Percentiles rank a stretch among this genome's conserved stretches.
These are phyloP conservation scores for Percopsis omiscomaycus DNA, from an alignment of 2,797 vertebrate genomes.

Conservation along the genomic window DNA sequence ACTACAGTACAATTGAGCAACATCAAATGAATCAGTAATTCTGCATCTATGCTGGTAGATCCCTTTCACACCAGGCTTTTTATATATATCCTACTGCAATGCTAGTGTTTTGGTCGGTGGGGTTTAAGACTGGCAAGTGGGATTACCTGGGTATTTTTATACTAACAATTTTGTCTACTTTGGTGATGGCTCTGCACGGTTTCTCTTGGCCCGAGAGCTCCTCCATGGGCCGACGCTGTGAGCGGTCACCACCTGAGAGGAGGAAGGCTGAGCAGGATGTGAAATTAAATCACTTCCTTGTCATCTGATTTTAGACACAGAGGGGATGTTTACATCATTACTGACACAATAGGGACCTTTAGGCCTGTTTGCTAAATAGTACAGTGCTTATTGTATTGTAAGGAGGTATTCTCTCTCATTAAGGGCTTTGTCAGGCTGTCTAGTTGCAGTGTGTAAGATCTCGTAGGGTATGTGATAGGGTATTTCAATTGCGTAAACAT, in stretches of 20 bases:
- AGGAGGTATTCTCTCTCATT: conserved; percentile 19
- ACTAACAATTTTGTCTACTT: not conserved
- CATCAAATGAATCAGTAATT: too few species aligned
- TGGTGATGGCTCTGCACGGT: not conserved
- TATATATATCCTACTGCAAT: too few species aligned
- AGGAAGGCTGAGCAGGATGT: conserved; percentile 66
- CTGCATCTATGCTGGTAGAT: too few species aligned
- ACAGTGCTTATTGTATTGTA: conserved; percentile 52
- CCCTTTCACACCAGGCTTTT: too few species aligned
- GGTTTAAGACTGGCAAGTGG: too few species aligned
- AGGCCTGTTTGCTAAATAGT: conserved; percentile 57
- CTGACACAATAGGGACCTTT: conserved; percentile 65
- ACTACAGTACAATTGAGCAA: too few species aligned
- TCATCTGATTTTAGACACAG: conserved; percentile 66
- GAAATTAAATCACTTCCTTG: conserved; percentile 76
- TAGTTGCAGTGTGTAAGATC: too few species aligned
- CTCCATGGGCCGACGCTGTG: conserved; percentile 4
- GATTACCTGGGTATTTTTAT: too few species aligned
- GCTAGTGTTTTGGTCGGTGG: too few species aligned
- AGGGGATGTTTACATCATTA: conserved; percentile 68
- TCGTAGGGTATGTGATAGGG: too few species aligned
- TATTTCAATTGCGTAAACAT: too few species aligned
- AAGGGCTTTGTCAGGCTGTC: too few species aligned
- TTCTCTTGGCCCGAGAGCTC: conserved; percentile 22
- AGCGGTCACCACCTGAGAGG: conserved; percentile 58